phyloP scores from a whole-genome alignment of 2,113 vertebrate species.

The Oreochromis spilurus region DNA sequence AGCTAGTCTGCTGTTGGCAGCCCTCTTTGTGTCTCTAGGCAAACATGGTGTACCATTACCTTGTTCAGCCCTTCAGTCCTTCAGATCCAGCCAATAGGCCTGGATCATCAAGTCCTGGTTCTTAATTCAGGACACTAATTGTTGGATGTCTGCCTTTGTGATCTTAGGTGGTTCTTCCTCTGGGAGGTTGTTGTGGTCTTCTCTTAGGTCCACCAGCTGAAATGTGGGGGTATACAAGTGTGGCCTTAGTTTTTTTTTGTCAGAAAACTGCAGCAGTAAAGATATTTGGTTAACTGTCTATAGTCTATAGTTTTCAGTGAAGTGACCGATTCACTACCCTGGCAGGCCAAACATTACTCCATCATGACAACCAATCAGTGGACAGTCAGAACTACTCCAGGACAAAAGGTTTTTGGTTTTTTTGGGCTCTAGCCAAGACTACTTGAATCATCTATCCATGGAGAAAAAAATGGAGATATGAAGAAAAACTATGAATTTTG shows the following conservation, averaged over 20 bases:
- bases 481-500: neutral
- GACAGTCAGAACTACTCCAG: neutral
- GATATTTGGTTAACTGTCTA: neutral
- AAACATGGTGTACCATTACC: neutral
- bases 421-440: neutral
- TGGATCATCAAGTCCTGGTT: neutral
- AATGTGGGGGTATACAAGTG: neutral
- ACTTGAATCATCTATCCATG: neutral
- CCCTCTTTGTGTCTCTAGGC: neutral
- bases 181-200: neutral
- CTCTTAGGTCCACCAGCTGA: neutral
- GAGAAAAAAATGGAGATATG: rapidly evolving
- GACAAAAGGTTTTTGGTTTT: neutral
- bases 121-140: neutral
- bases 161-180: neutral
- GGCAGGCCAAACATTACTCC: neutral
- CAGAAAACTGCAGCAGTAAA: neutral
- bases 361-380: neutral
- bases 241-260: neutral
- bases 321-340: neutral
- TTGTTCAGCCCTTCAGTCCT: neutral
- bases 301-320: neutral
- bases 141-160: neutral
- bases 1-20: neutral
- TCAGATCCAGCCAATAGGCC: neutral